phyloP scores from a whole-genome alignment of 1,140 invertebrate genomes.

The Drosophila melanica region DNA sequence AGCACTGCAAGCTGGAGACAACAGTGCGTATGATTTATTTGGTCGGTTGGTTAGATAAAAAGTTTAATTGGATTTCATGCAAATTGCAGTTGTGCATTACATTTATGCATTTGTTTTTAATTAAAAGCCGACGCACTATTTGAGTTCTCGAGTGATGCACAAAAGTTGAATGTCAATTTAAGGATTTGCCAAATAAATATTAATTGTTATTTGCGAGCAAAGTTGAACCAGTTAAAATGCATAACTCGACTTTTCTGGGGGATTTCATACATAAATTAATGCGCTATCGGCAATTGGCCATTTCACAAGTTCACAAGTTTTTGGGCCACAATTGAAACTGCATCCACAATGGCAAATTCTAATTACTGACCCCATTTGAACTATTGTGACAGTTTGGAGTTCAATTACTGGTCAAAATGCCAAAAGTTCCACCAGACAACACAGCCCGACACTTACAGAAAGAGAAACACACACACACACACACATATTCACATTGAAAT shows the following conservation, averaged over 20 bases:
- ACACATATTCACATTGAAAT: slow-evolving; percentile 8
- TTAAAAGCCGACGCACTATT: slow-evolving; percentile 48
- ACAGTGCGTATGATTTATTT: slow-evolving; percentile 75
- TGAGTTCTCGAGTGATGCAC: slow-evolving; percentile 9
- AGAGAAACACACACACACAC: slow-evolving; percentile 27
- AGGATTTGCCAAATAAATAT: neutral
- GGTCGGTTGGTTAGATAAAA: slow-evolving; percentile 56
- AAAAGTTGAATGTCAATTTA: slow-evolving; percentile 7
- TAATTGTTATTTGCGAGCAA: slow-evolving; percentile 1
- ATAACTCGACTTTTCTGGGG: neutral
- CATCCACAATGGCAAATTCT: slow-evolving; percentile 43
- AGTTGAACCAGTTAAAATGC: neutral
- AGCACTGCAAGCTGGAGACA: slow-evolving; percentile 27
- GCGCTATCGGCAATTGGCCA: neutral
- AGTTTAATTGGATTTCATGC: slow-evolving; percentile 79
- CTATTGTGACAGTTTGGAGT: slow-evolving; percentile 60
- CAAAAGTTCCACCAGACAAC: slow-evolving; percentile 34
- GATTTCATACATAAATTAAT: slow-evolving; percentile 23
- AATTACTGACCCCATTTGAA: slow-evolving; percentile 53
- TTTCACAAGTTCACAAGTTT: slow-evolving; percentile 14
- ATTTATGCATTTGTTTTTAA: slow-evolving; percentile 74
- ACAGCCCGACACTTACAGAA: slow-evolving; percentile 16
- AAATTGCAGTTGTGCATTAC: slow-evolving; percentile 46
- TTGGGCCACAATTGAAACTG: slow-evolving; percentile 24
- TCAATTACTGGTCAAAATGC: slow-evolving; percentile 64